Evolutionary conservation across 2,888 invertebrate genomes (phyloP), one percentile per base, ranked within the genome.

Genomic region (Apotomis turbidana): DNA sequence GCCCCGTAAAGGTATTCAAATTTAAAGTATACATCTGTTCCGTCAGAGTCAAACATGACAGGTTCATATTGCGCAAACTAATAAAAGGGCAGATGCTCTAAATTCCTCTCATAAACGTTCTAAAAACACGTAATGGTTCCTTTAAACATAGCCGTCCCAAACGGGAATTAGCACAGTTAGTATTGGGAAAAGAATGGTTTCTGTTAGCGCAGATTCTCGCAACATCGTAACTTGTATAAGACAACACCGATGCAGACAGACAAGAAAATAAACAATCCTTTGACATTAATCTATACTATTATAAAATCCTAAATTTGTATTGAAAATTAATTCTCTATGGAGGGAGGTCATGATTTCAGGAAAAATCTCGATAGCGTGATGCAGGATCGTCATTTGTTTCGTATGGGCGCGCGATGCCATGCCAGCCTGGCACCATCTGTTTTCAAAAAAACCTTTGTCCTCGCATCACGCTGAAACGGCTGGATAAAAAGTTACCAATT

Each of bases 11-110:
- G 82, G 78, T 84, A 83, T 81, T 80, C 71, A 78, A 77, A 68
- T 61, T 61, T 66, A 38, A 69, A 80, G 79, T 89, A 88, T 86
- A 88, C 86, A 86, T 89, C 89, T 90, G 90, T 88, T 87, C 90
- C 86, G 87, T 89, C 87, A 89, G 80, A 79, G 27, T 27, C 79
- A 76, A 58, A 79, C 77, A 78, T 80, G 79, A 78, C 76, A 73
- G 78, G 77, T 69, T 73, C 74, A 73, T 64, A 79, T 86, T 86
- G 76, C 85, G 84, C 80, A 85, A 85, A 81, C 68, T 77, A 82
- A 80, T 85, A 83, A 82, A 76, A 75, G 77, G 76, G 76, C 76
- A 76, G 79, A 76, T 85, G 82, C 84, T 86, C 86, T 79, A 87
- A 82, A 88, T 87, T 82, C 83, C 78, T 79, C 79, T 74, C 74